Evolutionary conservation across 2,797 vertebrate genomes (phyloP).

Genomic region (Bradypodion pumilum): DNA sequence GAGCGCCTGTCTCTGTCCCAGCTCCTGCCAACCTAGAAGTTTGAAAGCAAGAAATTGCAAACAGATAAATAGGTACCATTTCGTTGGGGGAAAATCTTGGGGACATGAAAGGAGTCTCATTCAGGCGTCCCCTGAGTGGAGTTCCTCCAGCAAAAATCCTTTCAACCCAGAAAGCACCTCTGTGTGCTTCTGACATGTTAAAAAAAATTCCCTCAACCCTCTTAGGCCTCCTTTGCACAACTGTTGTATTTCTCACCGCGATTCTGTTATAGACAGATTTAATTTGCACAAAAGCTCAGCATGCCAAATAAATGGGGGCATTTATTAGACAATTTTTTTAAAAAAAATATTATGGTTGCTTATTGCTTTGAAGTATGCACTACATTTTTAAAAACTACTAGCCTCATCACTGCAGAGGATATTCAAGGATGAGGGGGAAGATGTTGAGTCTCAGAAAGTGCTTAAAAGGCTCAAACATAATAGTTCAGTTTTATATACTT

Average conservation of each 20-base stretch:
- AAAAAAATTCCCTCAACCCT: too few species aligned
- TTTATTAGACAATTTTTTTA: background rate
- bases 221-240: background rate
- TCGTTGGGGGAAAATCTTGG: too few species aligned
- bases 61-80: too few species aligned
- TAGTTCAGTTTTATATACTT: background rate
- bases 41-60: too few species aligned
- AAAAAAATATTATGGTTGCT: background rate
- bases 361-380: conserved; percentile 15
- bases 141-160: too few species aligned
- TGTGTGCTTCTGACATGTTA: too few species aligned
- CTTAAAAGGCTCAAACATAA: background rate
- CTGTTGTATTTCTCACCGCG: background rate
- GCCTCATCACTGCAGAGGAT: background rate
- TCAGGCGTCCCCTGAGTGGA: too few species aligned
- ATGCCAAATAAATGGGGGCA: background rate
- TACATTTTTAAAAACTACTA: background rate
- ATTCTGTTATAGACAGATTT: background rate
- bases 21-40: too few species aligned
- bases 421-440: background rate
- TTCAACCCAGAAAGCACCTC: too few species aligned
- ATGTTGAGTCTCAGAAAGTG: background rate
- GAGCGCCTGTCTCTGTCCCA: too few species aligned
- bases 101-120: too few species aligned
- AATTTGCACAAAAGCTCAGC: conserved; percentile 20